Evolutionary conservation across 2,888 invertebrate species (phyloP), one percentile per base, ranked within the genome.

Genomic region (Eulithis prunata): DNA sequence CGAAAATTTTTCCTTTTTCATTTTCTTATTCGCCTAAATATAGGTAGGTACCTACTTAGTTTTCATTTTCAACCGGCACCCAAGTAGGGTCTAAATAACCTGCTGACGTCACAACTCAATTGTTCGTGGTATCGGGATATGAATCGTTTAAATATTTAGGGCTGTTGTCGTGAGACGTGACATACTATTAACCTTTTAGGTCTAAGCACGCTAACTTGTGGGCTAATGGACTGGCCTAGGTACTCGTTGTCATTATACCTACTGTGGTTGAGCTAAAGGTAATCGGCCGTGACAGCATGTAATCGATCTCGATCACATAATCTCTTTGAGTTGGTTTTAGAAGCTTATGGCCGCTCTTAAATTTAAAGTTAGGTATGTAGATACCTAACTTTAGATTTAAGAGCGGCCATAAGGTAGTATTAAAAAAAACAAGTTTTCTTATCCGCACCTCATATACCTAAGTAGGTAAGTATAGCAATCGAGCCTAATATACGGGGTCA

Each of bases 141-240:
- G 80, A 69, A 68, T 74, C 67, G 75, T 82, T 88, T 73, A 86
- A 87, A 81, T 82, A 88, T 89, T 90, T 83, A 85, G 74, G 78
- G 78, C 71, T 78, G 73, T 76, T 82, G 78, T 73, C 73, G 78
- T 75, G 76, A 85, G 84, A 84, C 79, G 75, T 77, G 79, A 70
- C 72, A 79, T 78, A 81, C 78, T 76, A 81, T 83, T 85, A 83
- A 82, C 82, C 83, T 81, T 82, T 78, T 61, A 68, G 73, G 73
- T 21, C 55, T 45, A 64, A 43, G 53, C 63, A 74, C 68, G 73
- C 68, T 69, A 75, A 76, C 81, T 80, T 82, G 79, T 79, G 69
- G 74, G 60, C 70, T 62, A 57, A 60, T 57, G 51, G 14, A 51
- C 45, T 69, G 46, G 14, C 52, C 38, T 69, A 7, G 51, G 56